phyloP scores from a whole-genome alignment of 2,797 vertebrate genomes.

The Xiphophorus birchmanni region DNA sequence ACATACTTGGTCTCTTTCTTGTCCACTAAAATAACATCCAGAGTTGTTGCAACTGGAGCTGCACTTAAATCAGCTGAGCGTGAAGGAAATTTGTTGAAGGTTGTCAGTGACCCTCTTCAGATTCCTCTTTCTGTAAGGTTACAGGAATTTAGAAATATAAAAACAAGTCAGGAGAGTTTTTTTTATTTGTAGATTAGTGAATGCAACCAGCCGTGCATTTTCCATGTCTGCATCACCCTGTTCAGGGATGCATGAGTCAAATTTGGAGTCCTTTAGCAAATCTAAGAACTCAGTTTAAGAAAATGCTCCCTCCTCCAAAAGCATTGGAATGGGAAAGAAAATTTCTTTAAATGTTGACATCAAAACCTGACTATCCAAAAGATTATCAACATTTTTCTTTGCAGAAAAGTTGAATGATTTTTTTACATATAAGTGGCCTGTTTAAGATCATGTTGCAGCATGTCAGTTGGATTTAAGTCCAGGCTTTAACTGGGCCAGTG shows the following conservation, averaged over 20 bases:
- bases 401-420: not conserved
- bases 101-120: slow-evolving; percentile 7
- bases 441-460: not conserved
- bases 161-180: slow-evolving; percentile 4
- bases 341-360: not conserved
- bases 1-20: slow-evolving; percentile 21
- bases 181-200: not conserved
- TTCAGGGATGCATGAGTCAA: not conserved
- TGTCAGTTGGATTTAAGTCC: not conserved
- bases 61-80: slow-evolving; percentile 17
- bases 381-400: not conserved
- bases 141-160: slow-evolving; percentile 16
- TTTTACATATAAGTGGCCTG: not conserved
- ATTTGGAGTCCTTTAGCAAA: not conserved
- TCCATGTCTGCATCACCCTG: not conserved
- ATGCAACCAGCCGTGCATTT: not conserved
- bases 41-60: slow-evolving; percentile 4
- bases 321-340: not conserved
- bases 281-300: not conserved
- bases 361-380: not conserved
- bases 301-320: not conserved
- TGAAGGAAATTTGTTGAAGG: slow-evolving; percentile 16
- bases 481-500: not conserved
- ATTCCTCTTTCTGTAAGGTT: not conserved
- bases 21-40: slow-evolving; percentile 7